Base-by-base conservation (phyloP, 1,140 invertebrate species). In the Cydia pomonella region DNA sequence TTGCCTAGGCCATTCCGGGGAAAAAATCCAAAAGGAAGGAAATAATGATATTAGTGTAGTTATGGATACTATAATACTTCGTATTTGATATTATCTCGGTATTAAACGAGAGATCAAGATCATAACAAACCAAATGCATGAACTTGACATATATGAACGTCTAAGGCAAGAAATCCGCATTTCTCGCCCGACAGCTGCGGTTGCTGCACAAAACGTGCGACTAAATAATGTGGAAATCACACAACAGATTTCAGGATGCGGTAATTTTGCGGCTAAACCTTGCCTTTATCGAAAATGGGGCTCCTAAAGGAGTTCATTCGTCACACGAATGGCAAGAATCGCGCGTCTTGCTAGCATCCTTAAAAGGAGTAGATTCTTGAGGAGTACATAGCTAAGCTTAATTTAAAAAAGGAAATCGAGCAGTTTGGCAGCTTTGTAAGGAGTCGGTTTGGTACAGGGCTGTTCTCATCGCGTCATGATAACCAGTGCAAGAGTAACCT, bases 391-490 rank as follows among this genome's bases (percentile, higher is more conserved):
- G n/a, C 41, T 53, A 59, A 23, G 21, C 12, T 59, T 53, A 53
- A 59, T 21, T 59, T 23, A 21, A 59, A 21, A 59, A 59, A 59
- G 21, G 53, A 59, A 59, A 59, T 12, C 53, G 53, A 21, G 21
- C 53, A 23, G 18, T 59, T 59, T 59, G 53, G 53, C 53, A 59
- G 53, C 53, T 59, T n/a, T 59, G 53, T 23, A 23, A 50, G 41
- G 2, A 44, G 41, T 44, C 41, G 13, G 12, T 44, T 44, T 16
- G 47, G n/a, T 50, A 50, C 47, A 50, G 47, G 21, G n/a, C 50
- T 47, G n/a, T 53, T 53, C 50, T 18, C 53, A 59, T 23, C 9
- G 53, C 53, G 16, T 50, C 16, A 47, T 16, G 16, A 7, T 18
- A 50, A 50, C 47, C 47, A 50, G 47, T 18, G 18, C 18, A 50